These are phyloP conservation scores for Poecilobothrus nobilitatus DNA, from an alignment of 2,888 invertebrate species.

Conservation along the genomic window DNA sequence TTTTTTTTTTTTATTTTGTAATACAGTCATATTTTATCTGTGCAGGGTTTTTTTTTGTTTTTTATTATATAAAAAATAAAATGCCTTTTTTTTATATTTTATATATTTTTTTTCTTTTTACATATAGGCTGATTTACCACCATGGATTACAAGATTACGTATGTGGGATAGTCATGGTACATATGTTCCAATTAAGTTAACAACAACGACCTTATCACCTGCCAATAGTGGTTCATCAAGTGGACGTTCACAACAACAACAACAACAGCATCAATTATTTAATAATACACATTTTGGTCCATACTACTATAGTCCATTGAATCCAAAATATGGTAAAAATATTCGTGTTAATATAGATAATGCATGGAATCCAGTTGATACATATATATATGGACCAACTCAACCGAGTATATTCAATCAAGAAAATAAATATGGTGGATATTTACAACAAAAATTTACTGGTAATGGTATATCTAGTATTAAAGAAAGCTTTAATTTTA, in stretches of 20 bases:
- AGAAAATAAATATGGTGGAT: conserved; percentile 43
- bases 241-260: conserved; percentile 16
- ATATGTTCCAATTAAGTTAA: conserved; percentile 42
- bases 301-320: conserved; percentile 43
- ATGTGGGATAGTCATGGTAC: conserved; percentile 65
- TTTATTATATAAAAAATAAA: too few species aligned
- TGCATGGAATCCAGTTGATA: conserved; percentile 45
- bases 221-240: conserved; percentile 29
- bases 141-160: conserved; percentile 61
- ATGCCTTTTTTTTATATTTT: too few species aligned
- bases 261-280: conserved; percentile 22
- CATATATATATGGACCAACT: conserved; percentile 44
- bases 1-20: too few species aligned
- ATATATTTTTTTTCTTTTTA: too few species aligned
- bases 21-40: too few species aligned
- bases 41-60: too few species aligned
- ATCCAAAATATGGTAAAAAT: conserved; percentile 41
- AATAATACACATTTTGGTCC: conserved; percentile 38
- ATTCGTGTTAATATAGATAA: conserved; percentile 43
- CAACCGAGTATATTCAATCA: conserved; percentile 44
- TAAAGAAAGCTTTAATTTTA: conserved; percentile 41
- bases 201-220: conserved; percentile 38
- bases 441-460: conserved; percentile 31
- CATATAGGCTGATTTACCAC: conserved; percentile 42
- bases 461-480: conserved; percentile 33